Conservation (phyloP, 2,113 vertebrate species). For the Anarhynchus alexandrinus region DNA sequence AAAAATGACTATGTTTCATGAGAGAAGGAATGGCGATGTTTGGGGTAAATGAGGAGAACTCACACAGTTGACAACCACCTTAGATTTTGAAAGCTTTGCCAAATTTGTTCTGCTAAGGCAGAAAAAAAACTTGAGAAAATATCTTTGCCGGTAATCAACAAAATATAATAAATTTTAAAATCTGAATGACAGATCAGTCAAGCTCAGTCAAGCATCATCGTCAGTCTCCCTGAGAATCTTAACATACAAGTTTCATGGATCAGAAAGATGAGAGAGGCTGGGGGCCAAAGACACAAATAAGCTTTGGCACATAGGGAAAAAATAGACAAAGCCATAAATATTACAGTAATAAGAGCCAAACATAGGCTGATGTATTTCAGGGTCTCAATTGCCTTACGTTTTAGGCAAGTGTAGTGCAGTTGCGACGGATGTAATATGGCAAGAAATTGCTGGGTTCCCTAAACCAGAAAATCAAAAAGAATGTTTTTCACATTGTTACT, state of each 20-base stretch:
- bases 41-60: neutral
- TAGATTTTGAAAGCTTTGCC: neutral
- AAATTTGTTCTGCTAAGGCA: neutral
- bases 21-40: neutral
- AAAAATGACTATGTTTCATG: neutral
- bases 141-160: neutral
- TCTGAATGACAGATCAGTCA: neutral
- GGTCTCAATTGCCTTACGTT: neutral
- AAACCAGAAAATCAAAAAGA: neutral
- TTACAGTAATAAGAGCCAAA: neutral
- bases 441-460: neutral
- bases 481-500: neutral
- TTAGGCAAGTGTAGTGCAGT: neutral
- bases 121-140: neutral
- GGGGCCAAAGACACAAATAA: neutral
- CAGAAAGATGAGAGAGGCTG: neutral
- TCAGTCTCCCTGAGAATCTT: neutral
- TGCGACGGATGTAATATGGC: neutral
- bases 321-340: neutral
- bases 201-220: neutral
- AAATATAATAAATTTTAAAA: neutral
- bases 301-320: neutral
- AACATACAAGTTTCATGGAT: neutral
- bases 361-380: neutral
- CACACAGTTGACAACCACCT: neutral